phyloP scores from a whole-genome alignment of 2,113 vertebrate species.

The Symphodus melops region DNA sequence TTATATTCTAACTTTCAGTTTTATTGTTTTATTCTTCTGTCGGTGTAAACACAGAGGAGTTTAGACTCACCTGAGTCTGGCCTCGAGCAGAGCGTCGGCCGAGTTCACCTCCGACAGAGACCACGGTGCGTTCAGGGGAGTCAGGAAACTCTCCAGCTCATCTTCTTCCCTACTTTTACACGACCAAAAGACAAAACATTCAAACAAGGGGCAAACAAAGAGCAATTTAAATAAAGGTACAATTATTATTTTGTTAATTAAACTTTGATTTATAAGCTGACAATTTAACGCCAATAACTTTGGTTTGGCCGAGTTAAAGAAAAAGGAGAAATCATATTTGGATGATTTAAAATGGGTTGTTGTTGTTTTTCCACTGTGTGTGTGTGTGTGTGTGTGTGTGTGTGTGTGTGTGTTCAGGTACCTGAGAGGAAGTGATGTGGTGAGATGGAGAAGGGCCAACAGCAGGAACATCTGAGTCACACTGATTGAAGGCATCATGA shows the following conservation, averaged over 20 bases:
- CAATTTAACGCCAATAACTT: neutral
- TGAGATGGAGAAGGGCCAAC: conserved; percentile 66
- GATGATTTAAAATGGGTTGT: too few relatives aligned
- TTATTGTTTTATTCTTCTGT: too few relatives aligned
- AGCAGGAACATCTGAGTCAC: conserved; percentile 70
- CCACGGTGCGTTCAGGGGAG: conserved; percentile 52
- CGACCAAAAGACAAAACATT: neutral
- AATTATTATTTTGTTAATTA: neutral
- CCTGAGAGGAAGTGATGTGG: conserved; percentile 74
- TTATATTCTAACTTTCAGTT: too few relatives aligned
- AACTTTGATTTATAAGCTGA: neutral
- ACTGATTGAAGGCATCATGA: conserved; percentile 66
- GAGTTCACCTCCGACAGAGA: conserved; percentile 48
- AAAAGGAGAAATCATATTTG: too few relatives aligned
- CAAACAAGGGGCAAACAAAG: neutral
- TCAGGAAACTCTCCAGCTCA: conserved; percentile 57
- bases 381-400: neutral
- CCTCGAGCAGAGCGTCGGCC: conserved; percentile 55
- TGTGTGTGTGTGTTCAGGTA: conserved; percentile 28
- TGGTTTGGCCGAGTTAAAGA: too few relatives aligned
- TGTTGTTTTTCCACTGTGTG: too few relatives aligned
- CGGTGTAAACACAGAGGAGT: neutral
- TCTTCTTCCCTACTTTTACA: conserved; percentile 59
- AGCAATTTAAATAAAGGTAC: neutral
- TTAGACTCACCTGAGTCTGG: conserved; percentile 57